Base-by-base conservation (phyloP, 2,888 invertebrate species). In the Ypsolopha scabrella region DNA sequence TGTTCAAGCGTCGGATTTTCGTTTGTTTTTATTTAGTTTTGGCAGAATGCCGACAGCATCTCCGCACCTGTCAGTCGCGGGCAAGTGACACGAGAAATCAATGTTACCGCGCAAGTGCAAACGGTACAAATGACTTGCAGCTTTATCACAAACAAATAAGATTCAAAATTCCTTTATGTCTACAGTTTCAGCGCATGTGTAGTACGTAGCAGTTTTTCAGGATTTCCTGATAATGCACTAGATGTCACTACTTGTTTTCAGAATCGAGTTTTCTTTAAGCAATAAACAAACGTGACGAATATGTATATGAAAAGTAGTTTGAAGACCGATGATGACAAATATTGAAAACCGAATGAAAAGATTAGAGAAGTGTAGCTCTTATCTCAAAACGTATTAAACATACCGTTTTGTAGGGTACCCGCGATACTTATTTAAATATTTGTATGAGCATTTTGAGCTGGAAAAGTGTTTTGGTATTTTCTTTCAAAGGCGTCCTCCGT, bases 61-160 rank as follows among this genome's bases (percentile, higher is more conserved):
- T 57, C 43, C 48, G 52, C 51, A 41, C 59, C 57, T 59, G 61
- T 56, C 60, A 57, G 10, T 11, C 34, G 11, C n/a, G n/a, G n/a
- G n/a, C 45, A 10, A 54, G 58, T 70, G 72, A 68, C 70, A 71
- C 57, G 56, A 65, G 62, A 72, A 80, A 82, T 83, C 82, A 67
- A 81, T 82, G 63, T 60, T 58, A 72, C 58, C 59, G 72, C 83
- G 83, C 83, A 80, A 41, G 83, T 81, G 83, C 70, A 56, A 4
- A 6, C 1, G 33, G n/a, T 9, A 6, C 57, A 55, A n/a, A 1
- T 45, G 0, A 67, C 60, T 58, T 53, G 54, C 1, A 8, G 52
- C 57, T 52, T 60, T 70, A 67, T 41, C 0, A 24, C 0, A 0
- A 6, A 1, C 0, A 0, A 0, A 2, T 44, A 61, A 24, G 24